phyloP scores from a whole-genome alignment of 2,888 invertebrate species.

The Thereva unica region DNA sequence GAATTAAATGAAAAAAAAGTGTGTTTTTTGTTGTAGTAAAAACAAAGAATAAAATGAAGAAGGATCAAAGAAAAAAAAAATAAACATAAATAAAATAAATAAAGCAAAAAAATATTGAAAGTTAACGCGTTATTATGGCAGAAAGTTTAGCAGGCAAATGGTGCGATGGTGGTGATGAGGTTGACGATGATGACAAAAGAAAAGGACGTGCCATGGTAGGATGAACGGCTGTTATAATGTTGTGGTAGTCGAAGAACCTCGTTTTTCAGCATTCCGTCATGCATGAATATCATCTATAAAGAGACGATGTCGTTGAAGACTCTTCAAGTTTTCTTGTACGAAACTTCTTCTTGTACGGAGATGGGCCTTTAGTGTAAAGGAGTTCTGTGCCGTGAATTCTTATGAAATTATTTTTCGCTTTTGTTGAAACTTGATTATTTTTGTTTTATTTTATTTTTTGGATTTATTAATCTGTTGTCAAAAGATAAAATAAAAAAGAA shows the following conservation, averaged over 20 bases:
- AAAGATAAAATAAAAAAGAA: constrained; percentile 12
- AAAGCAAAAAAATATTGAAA: constrained; percentile 29
- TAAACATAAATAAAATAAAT: constrained; percentile 20
- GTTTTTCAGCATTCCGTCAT: constrained; percentile 33
- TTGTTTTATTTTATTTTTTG: not conserved
- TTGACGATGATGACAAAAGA: constrained; percentile 34
- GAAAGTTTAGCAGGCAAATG: constrained; percentile 30
- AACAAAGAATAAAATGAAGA: constrained; percentile 11
- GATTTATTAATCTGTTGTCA: not conserved
- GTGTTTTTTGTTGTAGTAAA: too few relatives aligned
- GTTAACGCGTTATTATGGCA: constrained; percentile 34
- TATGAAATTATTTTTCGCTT: constrained; percentile 24
- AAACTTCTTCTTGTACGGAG: constrained; percentile 21
- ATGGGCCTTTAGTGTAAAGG: constrained; percentile 27
- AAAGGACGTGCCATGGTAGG: constrained; percentile 16
- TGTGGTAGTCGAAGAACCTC: constrained; percentile 14
- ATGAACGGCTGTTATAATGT: not conserved
- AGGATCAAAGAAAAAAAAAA: too few relatives aligned
- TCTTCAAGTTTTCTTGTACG: constrained; percentile 12
- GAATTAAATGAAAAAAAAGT: too few relatives aligned
- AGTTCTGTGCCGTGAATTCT: constrained; percentile 33
- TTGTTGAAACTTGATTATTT: too few relatives aligned
- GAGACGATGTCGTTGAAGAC: constrained; percentile 28
- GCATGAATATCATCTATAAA: constrained; percentile 16
- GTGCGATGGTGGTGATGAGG: constrained; percentile 32